Evolutionary conservation across 2,113 vertebrate genomes (phyloP).

Genomic region (Helogale parvula): DNA sequence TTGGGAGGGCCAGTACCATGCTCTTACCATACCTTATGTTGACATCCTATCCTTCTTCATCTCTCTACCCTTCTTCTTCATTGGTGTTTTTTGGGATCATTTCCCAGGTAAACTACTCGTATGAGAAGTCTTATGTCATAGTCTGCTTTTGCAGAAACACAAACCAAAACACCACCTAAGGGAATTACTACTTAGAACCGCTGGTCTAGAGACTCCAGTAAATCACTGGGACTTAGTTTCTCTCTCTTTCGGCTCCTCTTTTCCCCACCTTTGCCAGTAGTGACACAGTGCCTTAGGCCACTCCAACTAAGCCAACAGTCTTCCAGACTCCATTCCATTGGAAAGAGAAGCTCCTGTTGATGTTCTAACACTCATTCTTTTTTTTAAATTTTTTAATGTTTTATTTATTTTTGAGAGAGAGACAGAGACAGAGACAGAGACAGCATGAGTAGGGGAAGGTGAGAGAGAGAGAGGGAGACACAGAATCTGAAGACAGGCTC

Average conservation of each 20-base stretch:
- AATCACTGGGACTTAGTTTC: not conserved
- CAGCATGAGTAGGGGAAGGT: no score
- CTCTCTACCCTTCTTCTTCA: not conserved
- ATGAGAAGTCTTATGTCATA: not conserved
- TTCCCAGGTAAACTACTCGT: not conserved
- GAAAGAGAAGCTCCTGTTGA: not conserved
- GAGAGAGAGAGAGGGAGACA: no score
- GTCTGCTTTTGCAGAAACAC: not conserved
- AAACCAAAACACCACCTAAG: not conserved
- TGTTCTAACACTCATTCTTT: no score
- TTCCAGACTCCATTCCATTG: not conserved
- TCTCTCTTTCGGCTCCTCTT: not conserved
- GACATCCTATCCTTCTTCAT: not conserved
- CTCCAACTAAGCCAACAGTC: not conserved
- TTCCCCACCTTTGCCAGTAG: not conserved
- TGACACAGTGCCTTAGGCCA: not conserved
- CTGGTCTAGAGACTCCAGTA: no score
- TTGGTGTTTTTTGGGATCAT: not conserved
- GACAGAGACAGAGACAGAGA: no score
- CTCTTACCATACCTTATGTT: accelerated
- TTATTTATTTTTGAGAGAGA: no score
- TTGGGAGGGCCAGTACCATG: not conserved
- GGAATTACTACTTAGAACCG: not conserved
- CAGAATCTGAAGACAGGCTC: no score
- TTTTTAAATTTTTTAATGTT: no score